These are phyloP conservation scores for Serripes groenlandicus DNA, from an alignment of 2,888 invertebrate species.

Conservation along the genomic window DNA sequence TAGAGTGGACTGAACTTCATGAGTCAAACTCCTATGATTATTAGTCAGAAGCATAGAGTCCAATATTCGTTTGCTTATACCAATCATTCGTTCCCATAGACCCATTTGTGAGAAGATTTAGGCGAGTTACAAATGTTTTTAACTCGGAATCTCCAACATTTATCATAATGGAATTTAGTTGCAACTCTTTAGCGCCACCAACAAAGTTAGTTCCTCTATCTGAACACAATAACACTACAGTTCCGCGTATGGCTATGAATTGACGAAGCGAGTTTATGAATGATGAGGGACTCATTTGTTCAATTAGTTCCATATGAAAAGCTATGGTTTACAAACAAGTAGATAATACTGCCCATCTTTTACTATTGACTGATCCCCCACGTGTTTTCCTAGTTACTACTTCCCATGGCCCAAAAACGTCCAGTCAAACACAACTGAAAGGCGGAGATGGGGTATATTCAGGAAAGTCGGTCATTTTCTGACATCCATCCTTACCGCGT, in stretches of 20 bases:
- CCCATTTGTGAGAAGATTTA: conserved; percentile 58
- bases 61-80: conserved; percentile 32
- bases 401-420: conserved; percentile 62
- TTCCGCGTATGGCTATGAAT: conserved; percentile 42
- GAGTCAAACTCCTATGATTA: conserved; percentile 30
- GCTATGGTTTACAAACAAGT: conserved; percentile 53
- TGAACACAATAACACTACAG: conserved; percentile 41
- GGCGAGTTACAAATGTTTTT: conserved; percentile 42
- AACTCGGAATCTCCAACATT: conserved; percentile 36
- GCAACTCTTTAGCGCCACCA: conserved; percentile 34
- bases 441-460: conserved; percentile 47
- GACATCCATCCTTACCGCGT: conserved; percentile 24
- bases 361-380: neutral
- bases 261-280: conserved; percentile 30
- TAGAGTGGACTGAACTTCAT: conserved; percentile 59
- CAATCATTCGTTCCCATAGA: conserved; percentile 47
- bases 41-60: conserved; percentile 45
- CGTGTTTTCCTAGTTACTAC: conserved; percentile 45
- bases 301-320: conserved; percentile 63
- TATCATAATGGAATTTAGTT: conserved; percentile 6
- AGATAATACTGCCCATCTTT: conserved; percentile 57
- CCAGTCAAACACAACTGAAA: conserved; percentile 56
- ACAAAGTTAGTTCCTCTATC: conserved; percentile 56
- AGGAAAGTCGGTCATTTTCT: conserved; percentile 59
- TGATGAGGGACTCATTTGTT: conserved; percentile 38